Conservation (phyloP, 2,797 vertebrate species). For the Sternarchorhynchus goeldii region DNA sequence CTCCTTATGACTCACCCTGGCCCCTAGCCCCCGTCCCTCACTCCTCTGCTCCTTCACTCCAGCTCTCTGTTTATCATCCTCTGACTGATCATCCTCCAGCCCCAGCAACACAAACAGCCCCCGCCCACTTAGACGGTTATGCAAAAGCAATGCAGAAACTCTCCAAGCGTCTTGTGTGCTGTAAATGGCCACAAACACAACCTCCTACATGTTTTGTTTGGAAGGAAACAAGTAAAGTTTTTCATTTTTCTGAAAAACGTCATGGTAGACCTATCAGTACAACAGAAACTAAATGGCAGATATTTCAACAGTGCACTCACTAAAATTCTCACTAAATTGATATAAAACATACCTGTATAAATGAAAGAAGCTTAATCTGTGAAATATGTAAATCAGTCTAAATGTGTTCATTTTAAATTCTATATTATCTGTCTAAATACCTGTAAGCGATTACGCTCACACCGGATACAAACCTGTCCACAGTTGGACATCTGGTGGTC, state of each 20-base stretch:
- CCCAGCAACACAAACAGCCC: constrained; percentile 40
- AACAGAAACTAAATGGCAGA: not conserved
- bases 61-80: constrained; percentile 39
- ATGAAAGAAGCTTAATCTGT: too few relatives aligned
- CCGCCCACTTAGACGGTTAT: constrained; percentile 39
- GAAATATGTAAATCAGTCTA: too few relatives aligned
- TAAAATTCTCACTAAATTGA: too few relatives aligned
- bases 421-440: too few relatives aligned
- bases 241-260: too few relatives aligned
- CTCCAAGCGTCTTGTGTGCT: constrained; percentile 32
- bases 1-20: constrained; percentile 46
- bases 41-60: constrained; percentile 38
- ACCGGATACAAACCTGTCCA: too few relatives aligned
- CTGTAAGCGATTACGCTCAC: too few relatives aligned
- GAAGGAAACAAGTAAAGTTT: not conserved
- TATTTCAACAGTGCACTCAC: too few relatives aligned
- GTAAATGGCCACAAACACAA: constrained; percentile 37
- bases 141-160: constrained; percentile 34
- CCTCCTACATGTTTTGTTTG: constrained; percentile 4
- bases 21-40: constrained; percentile 28
- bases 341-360: too few relatives aligned
- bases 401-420: too few relatives aligned
- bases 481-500: constrained; percentile 33
- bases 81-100: constrained; percentile 37
- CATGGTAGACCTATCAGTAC: not conserved